These are phyloP conservation scores for Sweltsa coloradensis DNA, from an alignment of 1,140 invertebrate species.

Conservation along the genomic window DNA sequence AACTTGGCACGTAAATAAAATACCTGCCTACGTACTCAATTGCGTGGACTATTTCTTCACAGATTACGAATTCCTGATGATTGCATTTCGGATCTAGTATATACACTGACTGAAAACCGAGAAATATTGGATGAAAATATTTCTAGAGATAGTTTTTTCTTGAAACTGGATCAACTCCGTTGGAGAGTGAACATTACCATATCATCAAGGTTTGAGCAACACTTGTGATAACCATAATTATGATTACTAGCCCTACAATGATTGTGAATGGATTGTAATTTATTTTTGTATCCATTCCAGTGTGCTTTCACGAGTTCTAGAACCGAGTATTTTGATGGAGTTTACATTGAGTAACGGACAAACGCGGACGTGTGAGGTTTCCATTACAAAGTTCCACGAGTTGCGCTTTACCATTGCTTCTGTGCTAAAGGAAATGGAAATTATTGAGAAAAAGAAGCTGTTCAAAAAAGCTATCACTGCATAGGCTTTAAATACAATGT, in stretches of 20 bases:
- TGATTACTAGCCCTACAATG: background rate
- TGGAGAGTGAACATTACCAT: constrained; percentile 12
- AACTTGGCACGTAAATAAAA: too few species aligned
- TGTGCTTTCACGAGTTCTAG: constrained; percentile 26
- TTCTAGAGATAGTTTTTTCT: constrained; percentile 4
- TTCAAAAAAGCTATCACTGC: too few species aligned
- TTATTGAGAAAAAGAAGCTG: constrained; percentile 22
- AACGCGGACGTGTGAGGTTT: constrained; percentile 28
- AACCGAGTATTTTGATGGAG: constrained; percentile 31
- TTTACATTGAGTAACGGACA: constrained; percentile 29
- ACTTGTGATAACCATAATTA: background rate
- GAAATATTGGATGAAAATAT: background rate
- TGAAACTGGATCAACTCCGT: constrained; percentile 4
- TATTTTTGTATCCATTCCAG: constrained; percentile 27
- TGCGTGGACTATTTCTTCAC: too few species aligned
- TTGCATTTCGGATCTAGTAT: too few species aligned
- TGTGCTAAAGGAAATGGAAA: constrained; percentile 27
- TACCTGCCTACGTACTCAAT: too few species aligned
- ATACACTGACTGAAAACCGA: too few species aligned
- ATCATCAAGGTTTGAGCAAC: constrained; percentile 7
- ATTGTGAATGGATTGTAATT: background rate
- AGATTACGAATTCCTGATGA: too few species aligned
- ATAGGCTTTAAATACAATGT: too few species aligned
- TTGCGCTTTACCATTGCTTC: constrained; percentile 29
- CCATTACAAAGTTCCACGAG: constrained; percentile 28